Conservation (phyloP, 2,113 vertebrate genomes). For the Aldabrachelys gigantea region DNA sequence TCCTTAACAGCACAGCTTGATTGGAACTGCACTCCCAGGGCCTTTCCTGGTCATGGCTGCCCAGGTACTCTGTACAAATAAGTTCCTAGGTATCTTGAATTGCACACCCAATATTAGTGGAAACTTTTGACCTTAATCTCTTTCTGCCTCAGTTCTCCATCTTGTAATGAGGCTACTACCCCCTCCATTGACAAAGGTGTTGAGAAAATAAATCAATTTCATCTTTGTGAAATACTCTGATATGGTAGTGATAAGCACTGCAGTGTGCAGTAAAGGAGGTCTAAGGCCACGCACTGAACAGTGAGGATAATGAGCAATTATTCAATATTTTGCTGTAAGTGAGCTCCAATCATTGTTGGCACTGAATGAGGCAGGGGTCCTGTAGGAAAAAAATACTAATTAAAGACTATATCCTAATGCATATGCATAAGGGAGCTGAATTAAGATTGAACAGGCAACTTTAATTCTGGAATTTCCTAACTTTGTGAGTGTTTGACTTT, state of each 20-base stretch:
- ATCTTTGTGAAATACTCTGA: not conserved
- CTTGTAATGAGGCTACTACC: not conserved
- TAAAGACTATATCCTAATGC: not conserved
- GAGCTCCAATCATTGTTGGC: not conserved
- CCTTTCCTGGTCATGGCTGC: not conserved
- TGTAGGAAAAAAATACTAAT: not conserved
- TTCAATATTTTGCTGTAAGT: not conserved
- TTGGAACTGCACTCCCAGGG: not conserved
- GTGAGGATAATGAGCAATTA: not conserved
- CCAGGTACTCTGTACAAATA: not conserved
- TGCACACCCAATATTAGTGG: not conserved
- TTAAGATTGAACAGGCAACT: not conserved
- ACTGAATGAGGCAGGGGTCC: not conserved
- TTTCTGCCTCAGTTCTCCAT: not conserved
- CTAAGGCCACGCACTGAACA: not conserved
- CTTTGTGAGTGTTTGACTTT: not conserved
- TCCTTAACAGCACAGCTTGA: not conserved
- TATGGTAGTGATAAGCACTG: not conserved
- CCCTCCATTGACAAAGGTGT: not conserved
- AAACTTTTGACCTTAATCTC: constrained; percentile 1
- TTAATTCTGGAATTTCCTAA: not conserved
- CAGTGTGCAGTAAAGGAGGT: not conserved
- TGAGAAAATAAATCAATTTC: not conserved
- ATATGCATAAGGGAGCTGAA: not conserved
- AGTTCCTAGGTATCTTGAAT: not conserved